Conservation (phyloP, 2,113 vertebrate genomes). For the Cynoglossus semilaevis region DNA sequence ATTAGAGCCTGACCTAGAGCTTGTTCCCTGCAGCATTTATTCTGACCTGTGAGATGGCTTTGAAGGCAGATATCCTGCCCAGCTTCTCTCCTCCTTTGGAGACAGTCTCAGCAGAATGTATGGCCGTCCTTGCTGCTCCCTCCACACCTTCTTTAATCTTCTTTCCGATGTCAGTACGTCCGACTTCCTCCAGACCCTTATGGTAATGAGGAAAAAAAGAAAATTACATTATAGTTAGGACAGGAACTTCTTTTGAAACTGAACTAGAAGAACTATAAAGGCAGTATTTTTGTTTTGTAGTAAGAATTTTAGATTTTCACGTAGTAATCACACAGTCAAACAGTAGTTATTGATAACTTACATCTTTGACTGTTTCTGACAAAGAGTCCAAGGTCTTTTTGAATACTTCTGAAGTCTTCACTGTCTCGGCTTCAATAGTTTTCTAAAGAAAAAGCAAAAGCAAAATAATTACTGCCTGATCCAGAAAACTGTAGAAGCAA, state of each 20-base stretch:
- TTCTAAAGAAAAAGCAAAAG: conserved; percentile 72
- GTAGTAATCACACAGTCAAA: neutral
- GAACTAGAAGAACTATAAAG: no score
- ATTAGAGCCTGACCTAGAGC: neutral
- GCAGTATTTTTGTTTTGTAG: no score
- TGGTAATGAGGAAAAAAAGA: neutral
- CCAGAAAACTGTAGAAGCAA: neutral
- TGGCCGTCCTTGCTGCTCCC: conserved; percentile 85
- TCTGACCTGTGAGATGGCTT: conserved; percentile 82
- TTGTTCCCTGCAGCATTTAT: neutral
- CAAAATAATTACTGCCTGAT: neutral
- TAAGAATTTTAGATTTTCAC: neutral
- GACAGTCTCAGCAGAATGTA: conserved; percentile 85
- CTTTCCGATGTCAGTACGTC: conserved; percentile 85
- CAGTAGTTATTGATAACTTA: conserved; percentile 43
- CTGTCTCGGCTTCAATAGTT: conserved; percentile 92
- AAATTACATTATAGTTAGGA: no score
- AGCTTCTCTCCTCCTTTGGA: conserved; percentile 88
- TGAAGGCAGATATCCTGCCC: conserved; percentile 84
- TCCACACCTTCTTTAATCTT: conserved; percentile 91
- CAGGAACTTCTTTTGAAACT: no score
- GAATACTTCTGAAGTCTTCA: conserved; percentile 89
- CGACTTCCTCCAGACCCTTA: conserved; percentile 88
- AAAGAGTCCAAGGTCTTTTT: conserved; percentile 87
- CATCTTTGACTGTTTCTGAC: conserved; percentile 89